Percentiles rank a stretch among this genome's conserved stretches.
Conservation (phyloP, 2,113 vertebrate species). For the Gymnogyps californianus region DNA sequence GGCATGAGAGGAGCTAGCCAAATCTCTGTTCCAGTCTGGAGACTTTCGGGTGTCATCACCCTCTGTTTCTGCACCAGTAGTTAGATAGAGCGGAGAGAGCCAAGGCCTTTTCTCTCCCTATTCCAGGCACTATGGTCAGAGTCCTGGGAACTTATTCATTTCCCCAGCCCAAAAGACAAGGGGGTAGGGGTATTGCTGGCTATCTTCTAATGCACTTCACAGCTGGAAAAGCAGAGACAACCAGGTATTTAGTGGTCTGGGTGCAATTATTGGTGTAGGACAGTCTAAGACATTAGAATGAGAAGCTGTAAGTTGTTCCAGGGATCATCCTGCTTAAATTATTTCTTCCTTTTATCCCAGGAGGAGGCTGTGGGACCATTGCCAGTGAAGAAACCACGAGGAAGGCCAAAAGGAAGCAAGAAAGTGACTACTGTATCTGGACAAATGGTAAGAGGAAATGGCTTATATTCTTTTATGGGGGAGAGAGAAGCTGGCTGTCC, state of each 20-base stretch:
- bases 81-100: not conserved
- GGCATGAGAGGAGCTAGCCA: not conserved
- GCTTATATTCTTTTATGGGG: not conserved
- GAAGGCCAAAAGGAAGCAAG: conserved; percentile 66
- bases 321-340: not conserved
- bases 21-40: not conserved
- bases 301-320: not conserved
- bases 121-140: not conserved
- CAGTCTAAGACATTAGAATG: not conserved
- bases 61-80: not conserved
- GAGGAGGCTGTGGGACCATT: not conserved
- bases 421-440: not conserved
- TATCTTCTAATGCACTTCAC: not conserved
- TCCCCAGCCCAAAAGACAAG: not conserved
- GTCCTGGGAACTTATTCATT: not conserved
- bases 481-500: not conserved
- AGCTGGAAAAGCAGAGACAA: not conserved
- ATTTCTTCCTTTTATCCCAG: not conserved
- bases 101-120: not conserved
- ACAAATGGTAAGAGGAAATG: not conserved
- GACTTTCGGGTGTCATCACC: not conserved
- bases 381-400: conserved; percentile 53
- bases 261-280: not conserved
- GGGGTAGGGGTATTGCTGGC: not conserved
- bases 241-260: not conserved